Evolutionary conservation across 2,113 vertebrate genomes (phyloP), one percentile per base, ranked within the genome.

Genomic region (Enhydra lutris): DNA sequence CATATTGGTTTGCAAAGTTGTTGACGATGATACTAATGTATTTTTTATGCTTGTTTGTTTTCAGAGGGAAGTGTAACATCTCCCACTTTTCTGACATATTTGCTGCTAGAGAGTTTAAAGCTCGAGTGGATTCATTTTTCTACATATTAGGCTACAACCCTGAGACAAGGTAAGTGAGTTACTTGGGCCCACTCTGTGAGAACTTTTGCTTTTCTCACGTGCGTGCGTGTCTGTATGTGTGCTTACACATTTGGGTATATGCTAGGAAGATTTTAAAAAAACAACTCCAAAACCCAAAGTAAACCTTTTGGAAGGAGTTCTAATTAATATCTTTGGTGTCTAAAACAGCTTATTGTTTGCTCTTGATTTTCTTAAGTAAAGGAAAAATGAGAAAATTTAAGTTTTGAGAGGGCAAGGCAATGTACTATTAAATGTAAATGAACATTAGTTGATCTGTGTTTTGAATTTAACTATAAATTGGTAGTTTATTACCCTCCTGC

Each of bases 21-120:
- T 63, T 55, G 18, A 93, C 1, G 1, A 12, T 26, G 50, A 86
- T 91, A 84, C 81, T 98, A 97, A 99, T 89, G 2, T 91, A 95
- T 90, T 97, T 98, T 57, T 95, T 97, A 96, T 92, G 85, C 93
- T 23, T 97, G 97, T 97, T 99, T 98, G 52, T 97, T 98, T 98
- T 94, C 99, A 99, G 99, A 98, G 99, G 99, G 98, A 99, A 99
- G 98, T 99, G 99, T 98, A 99, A 99, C 98, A 99, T 99, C 98
- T 99, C 99, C 98, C 99, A 99, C 99, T 99, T 99, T 99, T 99
- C 99, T 97, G 99, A 99, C 99, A 99, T 99, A 98, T 99, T 99
- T 98, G 99, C 99, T 99, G 99, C 99, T 98, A 99, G 99, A 99
- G 99, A 99, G 98, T 99, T 99, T 98, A 99, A 99, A 99, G 99